Evolutionary conservation across 2,888 invertebrate genomes (phyloP), one percentile per base, ranked within the genome.

Genomic region (Apodemia mormo): DNA sequence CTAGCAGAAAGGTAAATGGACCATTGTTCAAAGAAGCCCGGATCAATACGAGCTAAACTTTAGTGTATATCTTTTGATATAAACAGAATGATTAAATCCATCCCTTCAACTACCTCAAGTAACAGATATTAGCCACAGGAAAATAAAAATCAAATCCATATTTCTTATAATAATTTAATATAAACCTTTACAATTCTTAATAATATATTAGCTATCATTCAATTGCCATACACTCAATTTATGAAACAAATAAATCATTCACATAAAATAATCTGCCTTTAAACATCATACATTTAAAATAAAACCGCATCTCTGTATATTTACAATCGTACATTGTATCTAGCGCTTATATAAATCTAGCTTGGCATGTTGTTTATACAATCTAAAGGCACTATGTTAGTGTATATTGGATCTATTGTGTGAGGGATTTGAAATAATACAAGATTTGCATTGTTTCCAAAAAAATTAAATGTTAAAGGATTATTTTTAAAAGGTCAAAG

Each of bases 181-280:
- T 52, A 66, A 66, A 61, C 12, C 33, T 61, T 52, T 52, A 66
- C 66, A 66, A 61, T 30, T 30, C 33, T 12, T 69, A 69, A 68
- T 58, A 40, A 40, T 68, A 61, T 58, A 69, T 68, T 69, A 70
- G 68, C 66, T 65, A 58, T 68, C 68, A 61, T 70, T 68, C 40
- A 56, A 66, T 33, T 66, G 54, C 69, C 65, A 69, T 30, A 33
- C 65, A 12, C 40, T 54, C 40, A 68, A 43, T 65, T 29, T 45
- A 68, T 10, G 43, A 65, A 65, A 54, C 33, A 54, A 68, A 45
- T 43, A 30, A 40, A 71, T 56, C 66, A 68, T 10, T 71, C 49
- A 68, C 14, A 65, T 52, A 68, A 64, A 49, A 68, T 68, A n/a
- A 64, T 43, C 45, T 66, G 54, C 54, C 68, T 30, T 52, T 65